A percentile compares a stretch with the other conserved stretches of the same genome.
Evolutionary conservation across 2,113 vertebrate species (phyloP).

Genomic region (Urocitellus parryii): DNA sequence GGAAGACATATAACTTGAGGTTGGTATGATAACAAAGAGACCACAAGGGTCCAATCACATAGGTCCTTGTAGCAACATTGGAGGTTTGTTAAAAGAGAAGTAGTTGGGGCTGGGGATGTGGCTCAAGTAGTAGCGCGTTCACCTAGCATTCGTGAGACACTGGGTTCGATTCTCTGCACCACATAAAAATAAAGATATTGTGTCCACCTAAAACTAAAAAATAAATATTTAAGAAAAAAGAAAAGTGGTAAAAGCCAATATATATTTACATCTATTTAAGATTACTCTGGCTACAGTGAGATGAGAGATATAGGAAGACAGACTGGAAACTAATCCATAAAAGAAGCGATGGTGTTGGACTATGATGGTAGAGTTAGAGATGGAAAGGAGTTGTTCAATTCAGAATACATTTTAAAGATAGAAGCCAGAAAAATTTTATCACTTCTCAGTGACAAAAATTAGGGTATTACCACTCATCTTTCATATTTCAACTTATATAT

Average conservation of each 20-base stretch:
- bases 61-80: conserved; percentile 9
- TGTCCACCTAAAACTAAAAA: too few relatives aligned
- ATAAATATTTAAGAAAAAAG: neutral
- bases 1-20: conserved; percentile 31
- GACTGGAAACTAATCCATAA: neutral
- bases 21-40: neutral
- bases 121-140: too few relatives aligned
- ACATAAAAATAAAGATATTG: too few relatives aligned
- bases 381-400: neutral
- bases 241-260: conserved; percentile 20
- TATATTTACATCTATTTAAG: conserved; percentile 21
- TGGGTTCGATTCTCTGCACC: too few relatives aligned
- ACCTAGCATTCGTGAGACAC: too few relatives aligned
- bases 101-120: neutral
- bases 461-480: neutral
- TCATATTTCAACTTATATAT: conserved; percentile 36
- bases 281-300: neutral
- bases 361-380: neutral
- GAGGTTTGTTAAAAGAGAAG: neutral
- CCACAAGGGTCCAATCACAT: neutral
- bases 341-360: neutral
- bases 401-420: conserved; percentile 42
- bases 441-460: neutral
- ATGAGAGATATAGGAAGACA: neutral
- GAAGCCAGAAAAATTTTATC: conserved; percentile 16